phyloP scores from a whole-genome alignment of 2,888 invertebrate genomes.

The Fissipunctia ypsillon region DNA sequence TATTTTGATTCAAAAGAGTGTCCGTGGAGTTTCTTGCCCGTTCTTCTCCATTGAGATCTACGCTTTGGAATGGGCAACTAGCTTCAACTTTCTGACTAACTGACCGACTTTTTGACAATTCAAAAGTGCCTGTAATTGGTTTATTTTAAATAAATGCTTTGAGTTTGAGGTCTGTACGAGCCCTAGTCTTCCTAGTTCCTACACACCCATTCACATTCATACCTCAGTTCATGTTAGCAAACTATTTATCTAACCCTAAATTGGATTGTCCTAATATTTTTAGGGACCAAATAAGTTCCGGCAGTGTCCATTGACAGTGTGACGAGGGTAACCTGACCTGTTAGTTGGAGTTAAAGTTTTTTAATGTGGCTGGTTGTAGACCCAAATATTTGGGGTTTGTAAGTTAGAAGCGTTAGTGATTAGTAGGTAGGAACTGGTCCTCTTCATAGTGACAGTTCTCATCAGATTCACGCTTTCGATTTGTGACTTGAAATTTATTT shows the following conservation, averaged over 20 bases:
- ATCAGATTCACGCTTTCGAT: background rate
- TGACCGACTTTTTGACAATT: too few relatives aligned
- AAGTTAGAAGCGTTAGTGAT: constrained; percentile 1
- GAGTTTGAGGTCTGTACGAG: too few relatives aligned
- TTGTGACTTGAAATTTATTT: background rate
- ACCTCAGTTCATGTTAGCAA: background rate
- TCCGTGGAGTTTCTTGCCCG: too few relatives aligned
- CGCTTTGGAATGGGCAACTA: too few relatives aligned
- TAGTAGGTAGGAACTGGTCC: background rate
- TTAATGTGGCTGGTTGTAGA: constrained; percentile 14
- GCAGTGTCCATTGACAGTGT: constrained; percentile 29
- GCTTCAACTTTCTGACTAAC: too few relatives aligned
- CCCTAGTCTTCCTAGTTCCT: background rate
- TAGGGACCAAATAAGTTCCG: constrained; percentile 28
- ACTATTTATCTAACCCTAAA: background rate
- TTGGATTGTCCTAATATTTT: constrained; percentile 30
- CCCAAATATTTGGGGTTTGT: constrained; percentile 1
- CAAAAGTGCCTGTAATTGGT: too few relatives aligned
- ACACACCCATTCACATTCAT: background rate
- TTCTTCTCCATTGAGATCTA: too few relatives aligned
- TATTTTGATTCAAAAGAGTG: too few relatives aligned
- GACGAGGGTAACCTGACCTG: constrained; percentile 42
- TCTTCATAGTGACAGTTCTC: background rate
- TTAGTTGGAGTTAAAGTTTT: constrained; percentile 26
- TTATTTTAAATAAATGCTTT: too few relatives aligned